Evolutionary conservation across 2,113 vertebrate genomes (phyloP).

Genomic region (Phoxinus phoxinus): DNA sequence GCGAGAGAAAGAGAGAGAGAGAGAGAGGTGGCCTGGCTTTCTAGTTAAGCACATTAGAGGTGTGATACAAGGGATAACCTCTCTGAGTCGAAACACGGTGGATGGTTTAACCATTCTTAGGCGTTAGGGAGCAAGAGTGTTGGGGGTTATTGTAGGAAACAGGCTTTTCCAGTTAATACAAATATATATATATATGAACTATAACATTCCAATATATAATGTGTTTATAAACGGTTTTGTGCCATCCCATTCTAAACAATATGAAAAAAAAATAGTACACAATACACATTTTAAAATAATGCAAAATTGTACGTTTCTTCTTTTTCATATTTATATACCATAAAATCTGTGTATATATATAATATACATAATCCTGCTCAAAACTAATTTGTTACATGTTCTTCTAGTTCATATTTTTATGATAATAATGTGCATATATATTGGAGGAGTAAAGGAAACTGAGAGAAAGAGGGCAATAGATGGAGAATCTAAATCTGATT

Average conservation of each 20-base stretch:
- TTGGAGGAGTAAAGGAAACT: background rate
- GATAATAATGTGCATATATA: no score
- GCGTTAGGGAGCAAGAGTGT: background rate
- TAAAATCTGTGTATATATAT: background rate
- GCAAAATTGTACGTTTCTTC: no score
- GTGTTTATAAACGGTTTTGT: background rate
- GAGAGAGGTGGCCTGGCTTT: background rate
- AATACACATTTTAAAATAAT: no score
- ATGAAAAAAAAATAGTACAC: no score
- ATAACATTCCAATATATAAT: background rate
- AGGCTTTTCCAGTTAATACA: background rate
- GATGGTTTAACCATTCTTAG: background rate
- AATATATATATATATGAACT: no score
- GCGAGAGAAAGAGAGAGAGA: background rate
- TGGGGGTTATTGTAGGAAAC: background rate
- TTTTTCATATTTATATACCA: background rate
- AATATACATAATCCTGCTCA: no score
- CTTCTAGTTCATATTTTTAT: no score
- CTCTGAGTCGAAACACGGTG: background rate
- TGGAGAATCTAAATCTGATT: background rate
- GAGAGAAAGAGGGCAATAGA: background rate
- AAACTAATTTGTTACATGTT: no score
- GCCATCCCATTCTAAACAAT: background rate
- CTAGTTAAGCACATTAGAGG: slow-evolving; percentile 29
- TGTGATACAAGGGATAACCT: slow-evolving; percentile 22